Base-by-base conservation (phyloP, 2,888 invertebrate species). In the Drosophila pseudotakahashii region DNA sequence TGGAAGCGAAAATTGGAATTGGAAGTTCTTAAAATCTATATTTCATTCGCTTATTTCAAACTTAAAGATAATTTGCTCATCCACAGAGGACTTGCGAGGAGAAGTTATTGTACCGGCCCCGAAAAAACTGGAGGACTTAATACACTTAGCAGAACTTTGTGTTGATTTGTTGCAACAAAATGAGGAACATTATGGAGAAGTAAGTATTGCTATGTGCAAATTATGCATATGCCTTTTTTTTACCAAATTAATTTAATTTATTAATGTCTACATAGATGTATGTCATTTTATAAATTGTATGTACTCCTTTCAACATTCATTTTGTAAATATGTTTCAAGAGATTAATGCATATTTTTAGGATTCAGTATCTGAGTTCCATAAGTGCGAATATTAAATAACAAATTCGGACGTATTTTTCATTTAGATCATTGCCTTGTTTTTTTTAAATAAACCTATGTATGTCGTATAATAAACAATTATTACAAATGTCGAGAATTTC, bases 181-280 rank as follows among this genome's bases (percentile, higher is more conserved):
- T 92, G 99, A 99, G 93, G 99, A 99, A 93, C 99, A 99, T 92
- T 99, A 99, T 93, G 98, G 99, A 78, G 99, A 99, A 97, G 99
- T 99, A 94, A 93, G 93, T 75, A 7, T 0, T 16, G 7, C 9
- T 7, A n/a, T 26, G 6, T 26, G 5, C 26, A 26, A 4, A 10
- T n/a, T 45, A 19, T 47, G 30, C 47, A 6, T 11, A 16, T 47
- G 32, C 7, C 2, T 37, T 9, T 30, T 47, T 14, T 14, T 30
- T 26, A 26, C 23, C 5, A 11, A 19, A 16, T 19, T 42, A 11
- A 11, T 23, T 42, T 13, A 13, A 42, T n/a, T n/a, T 37, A 11
- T 34, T 3, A 34, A 34, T 34, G 10, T 10, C 5, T 26, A 19
- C 5, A 42, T 41, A 19, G 10, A 11, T 42, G 16, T 42, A 19